These are phyloP conservation scores for Rhabdophis nuchalis DNA, from an alignment of 2,797 vertebrate species.

Conservation along the genomic window DNA sequence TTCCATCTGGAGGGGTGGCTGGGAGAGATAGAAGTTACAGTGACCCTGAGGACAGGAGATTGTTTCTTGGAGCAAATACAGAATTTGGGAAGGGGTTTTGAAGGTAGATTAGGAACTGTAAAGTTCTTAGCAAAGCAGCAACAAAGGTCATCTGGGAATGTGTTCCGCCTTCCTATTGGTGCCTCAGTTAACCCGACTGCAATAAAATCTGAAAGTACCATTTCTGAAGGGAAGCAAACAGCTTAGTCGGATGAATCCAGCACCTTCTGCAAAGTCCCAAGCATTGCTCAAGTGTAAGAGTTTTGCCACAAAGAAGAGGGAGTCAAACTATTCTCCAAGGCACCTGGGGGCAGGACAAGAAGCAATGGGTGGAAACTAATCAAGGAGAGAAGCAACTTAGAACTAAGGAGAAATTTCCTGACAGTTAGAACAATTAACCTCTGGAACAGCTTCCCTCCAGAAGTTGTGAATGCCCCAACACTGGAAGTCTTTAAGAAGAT, in stretches of 20 bases:
- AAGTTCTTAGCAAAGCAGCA: background rate
- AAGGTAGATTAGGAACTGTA: background rate
- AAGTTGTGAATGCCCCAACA: too few relatives aligned
- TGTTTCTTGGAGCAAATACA: background rate
- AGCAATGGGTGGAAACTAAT: too few relatives aligned
- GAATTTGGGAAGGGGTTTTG: background rate
- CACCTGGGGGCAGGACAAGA: too few relatives aligned
- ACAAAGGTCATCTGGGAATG: background rate
- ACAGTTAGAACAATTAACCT: too few relatives aligned
- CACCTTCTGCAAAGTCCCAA: background rate
- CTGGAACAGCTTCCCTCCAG: too few relatives aligned
- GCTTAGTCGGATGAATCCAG: background rate
- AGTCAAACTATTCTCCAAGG: too few relatives aligned
- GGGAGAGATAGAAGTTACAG: background rate
- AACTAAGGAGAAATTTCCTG: too few relatives aligned
- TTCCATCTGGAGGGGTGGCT: background rate
- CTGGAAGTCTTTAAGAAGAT: too few relatives aligned
- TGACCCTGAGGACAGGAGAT: background rate
- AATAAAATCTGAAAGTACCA: background rate
- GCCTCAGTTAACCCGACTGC: background rate
- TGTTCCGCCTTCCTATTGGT: background rate
- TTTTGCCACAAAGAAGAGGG: too few relatives aligned
- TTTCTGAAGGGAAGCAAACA: background rate
- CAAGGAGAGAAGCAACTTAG: too few relatives aligned
- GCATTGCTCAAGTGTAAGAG: background rate